phyloP scores from a whole-genome alignment of 1,140 invertebrate species.

The Drosophila tsacasi region DNA sequence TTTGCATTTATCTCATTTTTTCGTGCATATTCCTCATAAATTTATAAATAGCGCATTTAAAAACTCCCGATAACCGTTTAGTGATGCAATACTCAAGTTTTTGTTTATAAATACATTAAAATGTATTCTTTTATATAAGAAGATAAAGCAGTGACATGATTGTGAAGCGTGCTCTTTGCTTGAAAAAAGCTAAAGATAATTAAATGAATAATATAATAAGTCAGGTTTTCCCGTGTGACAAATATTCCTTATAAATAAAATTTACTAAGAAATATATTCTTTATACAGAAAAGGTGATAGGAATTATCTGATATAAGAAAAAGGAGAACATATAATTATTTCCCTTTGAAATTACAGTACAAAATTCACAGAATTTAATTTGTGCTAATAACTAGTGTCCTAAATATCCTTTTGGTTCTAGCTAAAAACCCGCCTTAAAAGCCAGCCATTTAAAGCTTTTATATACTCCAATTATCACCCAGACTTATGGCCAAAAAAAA shows the following conservation, averaged over 20 bases:
- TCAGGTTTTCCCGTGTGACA: neutral
- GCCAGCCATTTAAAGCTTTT: neutral
- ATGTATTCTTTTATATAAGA: neutral
- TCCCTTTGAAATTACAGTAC: neutral
- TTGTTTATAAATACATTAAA: constrained; percentile 6
- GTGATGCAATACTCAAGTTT: neutral
- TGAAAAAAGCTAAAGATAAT: neutral
- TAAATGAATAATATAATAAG: neutral
- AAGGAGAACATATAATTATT: neutral
- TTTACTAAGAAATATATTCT: neutral
- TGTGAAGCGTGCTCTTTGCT: constrained; percentile 5
- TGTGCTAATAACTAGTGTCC: constrained; percentile 11
- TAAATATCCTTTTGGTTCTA: neutral
- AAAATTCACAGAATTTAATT: constrained; percentile 2
- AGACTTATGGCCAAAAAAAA: constrained; percentile 8
- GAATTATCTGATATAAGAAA: neutral
- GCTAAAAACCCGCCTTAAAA: constrained; percentile 11
- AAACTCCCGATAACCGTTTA: neutral
- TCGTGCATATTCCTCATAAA: neutral
- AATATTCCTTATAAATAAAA: neutral
- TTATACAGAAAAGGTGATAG: neutral
- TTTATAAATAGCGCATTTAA: neutral
- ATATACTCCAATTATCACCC: neutral
- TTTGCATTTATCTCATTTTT: constrained; percentile 2
- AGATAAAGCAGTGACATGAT: constrained; percentile 1